These are phyloP conservation scores for Perizoma affinitatum DNA, from an alignment of 2,888 invertebrate species.

Conservation along the genomic window DNA sequence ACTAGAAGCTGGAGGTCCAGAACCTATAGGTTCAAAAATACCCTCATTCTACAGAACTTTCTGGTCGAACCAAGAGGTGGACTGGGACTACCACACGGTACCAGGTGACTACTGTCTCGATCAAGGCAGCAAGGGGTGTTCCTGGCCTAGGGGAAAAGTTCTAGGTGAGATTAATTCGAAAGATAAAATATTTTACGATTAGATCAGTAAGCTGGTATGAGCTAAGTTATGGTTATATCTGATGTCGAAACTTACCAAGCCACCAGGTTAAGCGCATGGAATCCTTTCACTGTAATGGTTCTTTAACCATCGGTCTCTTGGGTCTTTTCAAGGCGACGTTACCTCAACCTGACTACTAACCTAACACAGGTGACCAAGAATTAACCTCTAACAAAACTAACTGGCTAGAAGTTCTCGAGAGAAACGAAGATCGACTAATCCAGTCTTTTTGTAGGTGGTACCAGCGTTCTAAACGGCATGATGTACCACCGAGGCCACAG, in stretches of 20 bases:
- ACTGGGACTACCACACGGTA: slow-evolving; percentile 86
- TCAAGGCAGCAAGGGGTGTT: slow-evolving; percentile 78
- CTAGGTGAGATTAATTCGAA: slow-evolving; percentile 73
- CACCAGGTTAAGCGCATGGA: no score
- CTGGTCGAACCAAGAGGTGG: slow-evolving; percentile 81
- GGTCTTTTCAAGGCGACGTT: no score
- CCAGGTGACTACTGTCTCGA: slow-evolving; percentile 85
- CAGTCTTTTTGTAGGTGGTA: slow-evolving; percentile 80
- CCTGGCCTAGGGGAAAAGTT: slow-evolving; percentile 88
- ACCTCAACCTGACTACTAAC: no score
- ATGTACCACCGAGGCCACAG: slow-evolving; percentile 90
- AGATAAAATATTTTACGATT: no score
- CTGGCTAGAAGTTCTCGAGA: not conserved
- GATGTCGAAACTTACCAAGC: no score
- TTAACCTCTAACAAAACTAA: no score
- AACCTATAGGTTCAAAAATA: slow-evolving; percentile 82
- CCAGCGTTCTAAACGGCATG: slow-evolving; percentile 91
- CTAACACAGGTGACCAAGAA: no score
- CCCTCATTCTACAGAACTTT: slow-evolving; percentile 85
- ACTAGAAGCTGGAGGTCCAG: slow-evolving; percentile 85
- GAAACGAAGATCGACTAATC: not conserved
- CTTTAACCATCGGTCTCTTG: no score
- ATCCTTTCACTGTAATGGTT: no score
- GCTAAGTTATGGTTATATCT: no score
- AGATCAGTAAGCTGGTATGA: no score